Base-by-base conservation (phyloP, 1,140 invertebrate genomes). In the Meloidogyne floridensis region DNA sequence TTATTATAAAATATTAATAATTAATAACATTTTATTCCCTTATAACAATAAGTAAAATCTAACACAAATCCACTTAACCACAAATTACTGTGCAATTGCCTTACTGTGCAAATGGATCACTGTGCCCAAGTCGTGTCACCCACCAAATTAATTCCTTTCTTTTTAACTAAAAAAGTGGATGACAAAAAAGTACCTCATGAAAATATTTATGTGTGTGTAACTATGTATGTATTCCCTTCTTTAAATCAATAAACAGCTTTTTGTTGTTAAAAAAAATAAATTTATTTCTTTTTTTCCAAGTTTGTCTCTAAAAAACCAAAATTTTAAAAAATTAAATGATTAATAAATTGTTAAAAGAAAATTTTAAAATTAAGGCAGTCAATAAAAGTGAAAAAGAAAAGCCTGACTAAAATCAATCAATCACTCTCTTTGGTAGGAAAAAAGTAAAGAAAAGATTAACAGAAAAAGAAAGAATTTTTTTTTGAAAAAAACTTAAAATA, bases 341-440 rank as follows among this genome's bases (percentile, higher is more conserved):
- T 65, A 59, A 15, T 59, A 65, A n/a, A 65, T n/a, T n/a, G 59
- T 65, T 15, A 65, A n/a, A 18, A n/a, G n/a, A 65, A 65, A 65
- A 59, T 13, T 59, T 65, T n/a, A 7, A 65, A 65, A 6, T 65
- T n/a, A n/a, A n/a, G 59, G 6, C 59, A 65, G 59, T n/a, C 59
- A n/a, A 65, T 65, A 65, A 65, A 65, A 7, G n/a, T 15, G 15
- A 6, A n/a, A 65, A 65, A 65, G 5, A 47, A 8, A 32, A 32
- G 32, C 32, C 59, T 65, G 59, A 65, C 59, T 65, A 65, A 65
- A 65, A 65, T 65, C 59, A n/a, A 65, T 65, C 59, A 65, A 65
- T 65, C 59, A 65, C 6, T 65, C 59, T n/a, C 15, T 65, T 47
- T 47, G 15, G 59, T 65, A 65, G 7, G n/a, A 65, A 65, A 65